phyloP scores from a whole-genome alignment of 2,888 invertebrate genomes.

The Diarsia brunnea region DNA sequence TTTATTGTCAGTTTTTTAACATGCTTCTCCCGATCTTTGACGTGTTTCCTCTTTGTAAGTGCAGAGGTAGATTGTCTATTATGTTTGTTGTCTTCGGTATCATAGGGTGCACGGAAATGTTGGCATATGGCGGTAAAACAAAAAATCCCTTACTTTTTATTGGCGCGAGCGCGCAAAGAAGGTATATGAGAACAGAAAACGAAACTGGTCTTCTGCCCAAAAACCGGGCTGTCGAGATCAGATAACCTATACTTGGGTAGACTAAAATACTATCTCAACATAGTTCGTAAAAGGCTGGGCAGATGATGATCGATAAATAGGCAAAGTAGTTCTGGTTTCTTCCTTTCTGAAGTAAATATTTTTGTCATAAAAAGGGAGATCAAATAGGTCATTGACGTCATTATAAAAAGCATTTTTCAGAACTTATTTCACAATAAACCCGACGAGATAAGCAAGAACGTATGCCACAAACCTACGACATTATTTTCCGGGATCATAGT shows the following conservation, averaged over 20 bases:
- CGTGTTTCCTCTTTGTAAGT: neutral
- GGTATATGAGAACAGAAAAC: neutral
- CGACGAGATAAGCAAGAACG: slow-evolving; percentile 6
- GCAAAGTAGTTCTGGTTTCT: neutral
- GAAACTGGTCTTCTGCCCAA: neutral
- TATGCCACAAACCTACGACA: slow-evolving; percentile 1
- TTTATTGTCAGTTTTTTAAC: slow-evolving; percentile 3
- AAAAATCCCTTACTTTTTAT: neutral
- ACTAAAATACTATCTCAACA: neutral
- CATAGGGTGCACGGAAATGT: neutral
- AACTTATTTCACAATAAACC: slow-evolving; percentile 16
- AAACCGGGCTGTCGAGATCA: neutral
- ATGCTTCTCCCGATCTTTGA: neutral
- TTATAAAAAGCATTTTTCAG: neutral
- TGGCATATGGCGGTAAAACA: neutral
- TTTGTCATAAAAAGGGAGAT: neutral
- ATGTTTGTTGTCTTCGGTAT: neutral
- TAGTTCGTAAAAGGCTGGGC: neutral
- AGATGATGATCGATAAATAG: neutral
- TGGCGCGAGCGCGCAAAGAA: neutral
- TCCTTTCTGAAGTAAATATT: neutral
- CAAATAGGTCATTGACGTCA: slow-evolving; percentile 5
- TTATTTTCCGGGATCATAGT: slow-evolving; percentile 18
- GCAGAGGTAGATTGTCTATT: neutral
- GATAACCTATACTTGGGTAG: neutral